Base-by-base conservation (phyloP, 2,797 vertebrate genomes). In the Tiaroga cobitis region DNA sequence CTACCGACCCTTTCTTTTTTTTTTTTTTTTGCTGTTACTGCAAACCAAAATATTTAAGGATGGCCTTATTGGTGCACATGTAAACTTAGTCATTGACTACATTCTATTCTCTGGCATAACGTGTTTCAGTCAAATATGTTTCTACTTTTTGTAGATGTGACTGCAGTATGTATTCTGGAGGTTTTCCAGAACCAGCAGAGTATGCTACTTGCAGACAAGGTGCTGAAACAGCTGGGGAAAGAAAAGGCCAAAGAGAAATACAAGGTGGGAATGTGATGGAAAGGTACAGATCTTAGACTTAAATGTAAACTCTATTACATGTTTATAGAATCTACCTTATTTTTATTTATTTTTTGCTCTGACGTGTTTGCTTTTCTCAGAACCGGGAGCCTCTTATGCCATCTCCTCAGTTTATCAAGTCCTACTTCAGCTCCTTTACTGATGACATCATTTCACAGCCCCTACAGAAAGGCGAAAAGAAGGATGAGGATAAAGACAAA, bases 161-260 rank as follows among this genome's bases (percentile, higher is more conserved):
- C 98, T 37, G 98, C 98, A 4, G 98, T 99, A 68, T 99, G 98
- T 93, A 99, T 99, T 91, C 96, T 99, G 80, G 98, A 99, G 94
- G 96, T 96, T 79, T 99, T 99, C 93, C 98, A 99, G 95, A 99
- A 99, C 93, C 98, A 99, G 87, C 97, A 98, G 90, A 99, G 98
- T 93, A 99, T 99, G 98, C 91, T 99, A 72, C 93, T 99, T 89
- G 98, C 98, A 87, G 98, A 99, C 95, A 99, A 97, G 94, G 97
- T 99, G 89, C 96, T 99, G 89, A 99, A 99, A 92, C 96, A 97
- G 82, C 96, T 99, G 89, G 98, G 98, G 15, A 99, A 99, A 94
- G 98, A 99, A 93, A 99, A 99, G 92, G 98, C 98, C 93, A 99
- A 99, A 96, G 98, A 99, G 16, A 99, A 99, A 90, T 99, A 99